phyloP scores from a whole-genome alignment of 2,797 vertebrate species.

The Chaetophractus vellerosus region DNA sequence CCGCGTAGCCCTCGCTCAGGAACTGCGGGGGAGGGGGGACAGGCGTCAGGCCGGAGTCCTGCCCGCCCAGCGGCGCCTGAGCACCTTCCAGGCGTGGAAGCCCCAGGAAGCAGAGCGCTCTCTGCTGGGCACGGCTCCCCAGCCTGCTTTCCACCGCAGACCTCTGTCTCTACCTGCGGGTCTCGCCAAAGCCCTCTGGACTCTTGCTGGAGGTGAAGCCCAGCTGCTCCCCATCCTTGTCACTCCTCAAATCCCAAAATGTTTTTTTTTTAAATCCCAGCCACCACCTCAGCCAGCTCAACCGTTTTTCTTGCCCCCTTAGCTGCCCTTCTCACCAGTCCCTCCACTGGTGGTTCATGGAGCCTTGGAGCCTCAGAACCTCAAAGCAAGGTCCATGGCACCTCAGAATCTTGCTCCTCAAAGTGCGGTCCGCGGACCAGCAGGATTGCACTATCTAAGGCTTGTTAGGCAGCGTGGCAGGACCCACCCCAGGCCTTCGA shows the following conservation, averaged over 20 bases:
- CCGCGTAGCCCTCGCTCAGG: slow-evolving; percentile 97
- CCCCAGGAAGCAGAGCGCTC: neutral
- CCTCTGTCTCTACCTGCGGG: no score
- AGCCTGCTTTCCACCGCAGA: fast-evolving
- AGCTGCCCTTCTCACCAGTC: neutral
- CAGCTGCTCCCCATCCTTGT: neutral
- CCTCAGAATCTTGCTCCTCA: neutral
- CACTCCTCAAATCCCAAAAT: neutral
- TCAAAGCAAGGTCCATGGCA: fast-evolving
- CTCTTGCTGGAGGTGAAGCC: no score
- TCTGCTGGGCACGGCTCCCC: fast-evolving
- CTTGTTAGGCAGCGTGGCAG: neutral
- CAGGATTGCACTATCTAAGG: neutral
- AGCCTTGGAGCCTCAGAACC: neutral
- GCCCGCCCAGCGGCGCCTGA: fast-evolving
- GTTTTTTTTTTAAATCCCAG: no score
- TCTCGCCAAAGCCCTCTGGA: neutral
- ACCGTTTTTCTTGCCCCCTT: neutral
- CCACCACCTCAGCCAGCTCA: neutral
- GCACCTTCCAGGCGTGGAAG: fast-evolving
- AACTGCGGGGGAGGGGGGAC: slow-evolving; percentile 90
- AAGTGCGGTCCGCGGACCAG: neutral
- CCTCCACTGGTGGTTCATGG: neutral
- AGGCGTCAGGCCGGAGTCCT: neutral
- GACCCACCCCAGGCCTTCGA: no score